A percentile compares a stretch with the other conserved stretches of the same genome.
phyloP scores from a whole-genome alignment of 2,797 vertebrate species.

The Characodon lateralis region DNA sequence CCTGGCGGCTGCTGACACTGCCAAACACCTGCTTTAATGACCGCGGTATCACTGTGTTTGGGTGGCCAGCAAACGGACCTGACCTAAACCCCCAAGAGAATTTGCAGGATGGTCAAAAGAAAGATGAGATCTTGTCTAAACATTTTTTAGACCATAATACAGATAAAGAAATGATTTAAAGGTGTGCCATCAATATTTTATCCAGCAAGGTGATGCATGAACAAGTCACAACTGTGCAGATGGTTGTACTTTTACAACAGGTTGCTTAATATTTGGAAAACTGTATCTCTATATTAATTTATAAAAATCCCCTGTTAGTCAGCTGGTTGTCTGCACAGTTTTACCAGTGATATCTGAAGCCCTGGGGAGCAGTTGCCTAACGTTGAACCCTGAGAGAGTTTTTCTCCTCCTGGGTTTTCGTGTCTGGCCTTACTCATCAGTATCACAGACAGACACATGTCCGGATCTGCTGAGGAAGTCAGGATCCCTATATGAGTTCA shows the following conservation, averaged over 20 bases:
- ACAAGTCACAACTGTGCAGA: neutral
- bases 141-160: too few species aligned
- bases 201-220: too few species aligned
- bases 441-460: conserved; percentile 53
- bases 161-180: too few species aligned
- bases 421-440: conserved; percentile 63
- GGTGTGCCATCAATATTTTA: too few species aligned
- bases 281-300: neutral
- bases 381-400: conserved; percentile 32
- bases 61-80: too few species aligned
- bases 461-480: conserved; percentile 53
- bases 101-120: too few species aligned
- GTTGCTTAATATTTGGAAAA: neutral
- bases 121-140: too few species aligned
- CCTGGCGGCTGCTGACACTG: too few species aligned
- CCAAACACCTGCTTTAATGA: too few species aligned
- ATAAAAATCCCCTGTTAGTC: neutral
- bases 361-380: conserved; percentile 2
- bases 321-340: conserved; percentile 4
- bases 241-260: neutral
- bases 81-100: too few species aligned
- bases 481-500: conserved; percentile 42
- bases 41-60: too few species aligned
- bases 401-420: conserved; percentile 46
- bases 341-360: conserved; percentile 25